These are phyloP conservation scores for Mylabris phalerata DNA, from an alignment of 1,140 invertebrate genomes.

Conservation along the genomic window DNA sequence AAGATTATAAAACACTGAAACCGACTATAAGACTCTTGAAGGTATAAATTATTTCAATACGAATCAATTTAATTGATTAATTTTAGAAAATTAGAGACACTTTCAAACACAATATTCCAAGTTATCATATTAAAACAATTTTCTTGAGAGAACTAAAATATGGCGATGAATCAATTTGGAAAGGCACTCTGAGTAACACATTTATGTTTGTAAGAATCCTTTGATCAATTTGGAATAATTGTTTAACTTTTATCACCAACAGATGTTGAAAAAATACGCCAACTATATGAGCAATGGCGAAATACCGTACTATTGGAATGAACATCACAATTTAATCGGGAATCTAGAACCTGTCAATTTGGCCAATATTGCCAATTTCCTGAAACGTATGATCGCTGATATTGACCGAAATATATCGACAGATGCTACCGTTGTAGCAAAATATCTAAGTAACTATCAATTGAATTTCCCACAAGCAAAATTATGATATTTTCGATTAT, in stretches of 20 bases:
- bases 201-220: constrained; percentile 32
- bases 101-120: constrained; percentile 41
- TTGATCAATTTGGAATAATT: no score
- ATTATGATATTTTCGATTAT: no score
- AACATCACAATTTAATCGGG: constrained; percentile 39
- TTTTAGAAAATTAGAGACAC: constrained; percentile 42
- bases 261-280: constrained; percentile 39
- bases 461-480: no score
- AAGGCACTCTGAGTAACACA: constrained; percentile 36
- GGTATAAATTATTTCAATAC: not conserved
- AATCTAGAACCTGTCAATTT: constrained; percentile 1
- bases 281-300: constrained; percentile 35
- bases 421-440: no score
- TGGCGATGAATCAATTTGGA: constrained; percentile 39
- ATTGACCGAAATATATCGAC: no score
- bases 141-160: constrained; percentile 43
- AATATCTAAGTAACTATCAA: no score
- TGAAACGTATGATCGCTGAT: no score
- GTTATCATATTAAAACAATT: constrained; percentile 46
- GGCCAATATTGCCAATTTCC: no score
- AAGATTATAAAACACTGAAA: constrained; percentile 34
- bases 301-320: constrained; percentile 47
- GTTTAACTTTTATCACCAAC: no score
- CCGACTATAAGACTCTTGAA: constrained; percentile 37
- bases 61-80: not conserved